These are phyloP conservation scores for Cryptocephalus moraei DNA, from an alignment of 2,888 invertebrate genomes.

Conservation along the genomic window DNA sequence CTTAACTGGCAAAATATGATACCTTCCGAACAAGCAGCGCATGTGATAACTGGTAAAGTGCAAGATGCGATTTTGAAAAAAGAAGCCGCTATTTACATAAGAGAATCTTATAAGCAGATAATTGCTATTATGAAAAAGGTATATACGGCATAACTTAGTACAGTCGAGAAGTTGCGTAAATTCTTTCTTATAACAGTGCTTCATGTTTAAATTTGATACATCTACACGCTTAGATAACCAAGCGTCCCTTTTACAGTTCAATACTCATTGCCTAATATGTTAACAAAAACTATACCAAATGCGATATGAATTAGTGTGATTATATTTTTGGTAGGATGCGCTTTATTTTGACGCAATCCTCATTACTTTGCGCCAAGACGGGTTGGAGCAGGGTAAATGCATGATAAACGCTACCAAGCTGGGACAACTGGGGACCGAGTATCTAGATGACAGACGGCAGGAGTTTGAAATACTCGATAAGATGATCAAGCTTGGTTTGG, in stretches of 20 bases:
- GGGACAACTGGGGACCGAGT: constrained; percentile 57
- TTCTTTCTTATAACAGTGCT: no score
- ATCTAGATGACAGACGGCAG: constrained; percentile 51
- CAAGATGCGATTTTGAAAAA: constrained; percentile 53
- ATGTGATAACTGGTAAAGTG: constrained; percentile 50
- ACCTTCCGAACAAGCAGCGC: constrained; percentile 44
- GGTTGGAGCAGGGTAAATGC: constrained; percentile 49
- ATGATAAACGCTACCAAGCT: constrained; percentile 53
- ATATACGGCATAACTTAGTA: constrained; percentile 7
- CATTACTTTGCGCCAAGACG: constrained; percentile 47
- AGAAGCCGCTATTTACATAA: constrained; percentile 54
- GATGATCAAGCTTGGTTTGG: constrained; percentile 53
- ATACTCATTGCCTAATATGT: no score
- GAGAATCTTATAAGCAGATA: constrained; percentile 50
- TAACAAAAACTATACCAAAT: no score
- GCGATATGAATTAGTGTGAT: no score
- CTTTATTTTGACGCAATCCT: constrained; percentile 54
- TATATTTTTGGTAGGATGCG: constrained; percentile 43
- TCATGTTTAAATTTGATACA: no score
- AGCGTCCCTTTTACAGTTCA: no score
- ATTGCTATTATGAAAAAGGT: constrained; percentile 54
- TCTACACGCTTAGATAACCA: no score
- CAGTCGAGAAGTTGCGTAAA: no score
- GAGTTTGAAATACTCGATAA: constrained; percentile 49
- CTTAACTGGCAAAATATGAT: constrained; percentile 19